These are phyloP conservation scores for Taurulus bubalis DNA, from an alignment of 2,113 vertebrate genomes.

Conservation along the genomic window DNA sequence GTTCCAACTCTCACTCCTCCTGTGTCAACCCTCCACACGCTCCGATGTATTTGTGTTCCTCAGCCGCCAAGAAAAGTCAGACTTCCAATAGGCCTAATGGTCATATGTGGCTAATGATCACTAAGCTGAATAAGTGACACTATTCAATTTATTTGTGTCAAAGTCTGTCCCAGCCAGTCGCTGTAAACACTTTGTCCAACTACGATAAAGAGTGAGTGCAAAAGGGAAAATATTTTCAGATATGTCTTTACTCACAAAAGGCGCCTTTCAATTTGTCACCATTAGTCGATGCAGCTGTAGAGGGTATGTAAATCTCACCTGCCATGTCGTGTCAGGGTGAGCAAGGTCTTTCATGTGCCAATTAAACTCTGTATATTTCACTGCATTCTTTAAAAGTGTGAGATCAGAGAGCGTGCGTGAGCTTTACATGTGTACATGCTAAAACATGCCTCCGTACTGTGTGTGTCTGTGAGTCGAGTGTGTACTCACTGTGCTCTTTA, in stretches of 20 bases:
- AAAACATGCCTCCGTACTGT: not conserved
- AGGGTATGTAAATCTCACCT: slow-evolving; percentile 43
- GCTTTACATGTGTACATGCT: slow-evolving; percentile 3
- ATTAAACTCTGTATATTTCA: slow-evolving; percentile 30
- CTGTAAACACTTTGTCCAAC: slow-evolving; percentile 67
- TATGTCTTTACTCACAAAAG: slow-evolving; percentile 33
- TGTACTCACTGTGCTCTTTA: slow-evolving; percentile 93
- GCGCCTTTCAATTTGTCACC: slow-evolving; percentile 65
- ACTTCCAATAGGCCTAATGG: slow-evolving; percentile 80
- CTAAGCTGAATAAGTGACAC: slow-evolving; percentile 77
- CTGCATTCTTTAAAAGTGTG: slow-evolving; percentile 26
- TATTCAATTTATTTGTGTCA: slow-evolving; percentile 73
- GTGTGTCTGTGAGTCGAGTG: not conserved
- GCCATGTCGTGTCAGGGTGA: slow-evolving; percentile 24
- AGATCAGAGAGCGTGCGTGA: slow-evolving; percentile 28
- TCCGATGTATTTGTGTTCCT: slow-evolving; percentile 73
- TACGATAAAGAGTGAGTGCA: slow-evolving; percentile 44
- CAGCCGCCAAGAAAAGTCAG: slow-evolving; percentile 63
- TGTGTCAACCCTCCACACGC: slow-evolving; percentile 75
- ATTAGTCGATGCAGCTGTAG: slow-evolving; percentile 21
- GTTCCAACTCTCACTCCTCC: slow-evolving; percentile 77
- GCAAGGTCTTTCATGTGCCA: slow-evolving; percentile 34
- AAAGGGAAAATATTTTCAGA: slow-evolving; percentile 43
- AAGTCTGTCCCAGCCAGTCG: slow-evolving; percentile 44
- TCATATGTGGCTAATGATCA: slow-evolving; percentile 80